Evolutionary conservation across 1,140 invertebrate genomes (phyloP).

Genomic region (Hycleus cichorii): DNA sequence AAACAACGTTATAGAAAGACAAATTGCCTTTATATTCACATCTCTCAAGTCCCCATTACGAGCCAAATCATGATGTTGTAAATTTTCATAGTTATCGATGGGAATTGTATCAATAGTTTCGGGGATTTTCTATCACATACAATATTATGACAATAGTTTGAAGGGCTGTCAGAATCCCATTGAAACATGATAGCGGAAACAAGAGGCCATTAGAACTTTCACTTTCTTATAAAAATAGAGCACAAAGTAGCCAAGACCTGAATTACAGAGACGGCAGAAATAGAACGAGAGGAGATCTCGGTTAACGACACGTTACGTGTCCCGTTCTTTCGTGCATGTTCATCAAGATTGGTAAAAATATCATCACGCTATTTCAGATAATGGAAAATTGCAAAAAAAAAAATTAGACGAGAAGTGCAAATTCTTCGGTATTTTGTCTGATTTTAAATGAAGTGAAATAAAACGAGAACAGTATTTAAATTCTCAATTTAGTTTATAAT

Average conservation of each 20-base stretch:
- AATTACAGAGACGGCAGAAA: constrained; percentile 6
- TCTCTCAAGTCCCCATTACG: not conserved
- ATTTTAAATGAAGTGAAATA: too few relatives aligned
- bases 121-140: too few relatives aligned
- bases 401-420: too few relatives aligned
- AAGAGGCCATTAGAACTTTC: constrained; percentile 7
- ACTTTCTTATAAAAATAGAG: constrained; percentile 15
- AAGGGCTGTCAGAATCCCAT: not conserved
- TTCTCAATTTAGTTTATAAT: not conserved
- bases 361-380: constrained; percentile 1
- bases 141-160: not conserved
- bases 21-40: constrained; percentile 10
- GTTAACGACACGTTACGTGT: constrained; percentile 13
- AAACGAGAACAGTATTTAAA: too few relatives aligned
- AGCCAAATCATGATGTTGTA: not conserved
- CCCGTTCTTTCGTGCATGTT: constrained; percentile 2
- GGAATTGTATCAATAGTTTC: not conserved
- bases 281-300: constrained; percentile 10
- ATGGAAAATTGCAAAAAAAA: not conserved
- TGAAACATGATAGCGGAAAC: constrained; percentile 6
- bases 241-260: constrained; percentile 14
- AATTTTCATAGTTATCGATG: not conserved
- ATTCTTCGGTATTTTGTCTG: too few relatives aligned
- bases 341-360: constrained; percentile 7
- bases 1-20: not conserved